These are phyloP conservation scores for Chamaetylas fuelleborni DNA, from an alignment of 2,113 vertebrate species.

Conservation along the genomic window DNA sequence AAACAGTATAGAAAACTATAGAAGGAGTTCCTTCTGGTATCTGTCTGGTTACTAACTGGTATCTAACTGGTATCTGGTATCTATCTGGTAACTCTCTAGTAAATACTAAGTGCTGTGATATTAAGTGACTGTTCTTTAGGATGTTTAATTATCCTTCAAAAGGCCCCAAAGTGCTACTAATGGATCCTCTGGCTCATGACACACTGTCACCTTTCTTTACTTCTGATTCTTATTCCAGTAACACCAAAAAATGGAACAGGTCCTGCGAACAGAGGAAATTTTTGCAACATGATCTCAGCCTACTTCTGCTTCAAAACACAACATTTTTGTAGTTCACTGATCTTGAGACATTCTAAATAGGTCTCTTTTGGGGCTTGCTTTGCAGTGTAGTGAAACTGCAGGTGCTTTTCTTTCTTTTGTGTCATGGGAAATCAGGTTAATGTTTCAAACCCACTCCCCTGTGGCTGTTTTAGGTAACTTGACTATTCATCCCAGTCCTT, in stretches of 20 bases:
- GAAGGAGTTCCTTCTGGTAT: not conserved
- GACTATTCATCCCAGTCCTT: not conserved
- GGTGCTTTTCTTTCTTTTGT: not conserved
- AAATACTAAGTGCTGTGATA: slow-evolving; percentile 8
- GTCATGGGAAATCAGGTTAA: not conserved
- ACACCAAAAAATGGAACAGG: not conserved
- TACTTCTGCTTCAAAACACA: not conserved
- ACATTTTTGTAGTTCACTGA: not conserved
- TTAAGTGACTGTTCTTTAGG: slow-evolving; percentile 23
- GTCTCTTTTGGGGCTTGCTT: not conserved
- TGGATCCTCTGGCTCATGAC: slow-evolving; percentile 18
- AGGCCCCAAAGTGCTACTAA: slow-evolving; percentile 36
- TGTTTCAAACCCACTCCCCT: not conserved
- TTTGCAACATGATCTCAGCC: not conserved
- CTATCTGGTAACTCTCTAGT: not conserved
- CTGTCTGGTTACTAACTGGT: too few species aligned
- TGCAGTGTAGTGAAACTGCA: accelerated
- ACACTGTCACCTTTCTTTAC: not conserved
- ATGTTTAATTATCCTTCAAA: slow-evolving; percentile 17
- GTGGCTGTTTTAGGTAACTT: not conserved
- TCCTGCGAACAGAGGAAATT: not conserved
- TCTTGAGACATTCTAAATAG: not conserved
- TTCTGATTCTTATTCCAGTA: slow-evolving; percentile 16
- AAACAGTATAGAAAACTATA: not conserved
- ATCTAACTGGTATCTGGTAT: too few species aligned